phyloP scores from a whole-genome alignment of 1,140 invertebrate species.

The Vanessa tameamea region DNA sequence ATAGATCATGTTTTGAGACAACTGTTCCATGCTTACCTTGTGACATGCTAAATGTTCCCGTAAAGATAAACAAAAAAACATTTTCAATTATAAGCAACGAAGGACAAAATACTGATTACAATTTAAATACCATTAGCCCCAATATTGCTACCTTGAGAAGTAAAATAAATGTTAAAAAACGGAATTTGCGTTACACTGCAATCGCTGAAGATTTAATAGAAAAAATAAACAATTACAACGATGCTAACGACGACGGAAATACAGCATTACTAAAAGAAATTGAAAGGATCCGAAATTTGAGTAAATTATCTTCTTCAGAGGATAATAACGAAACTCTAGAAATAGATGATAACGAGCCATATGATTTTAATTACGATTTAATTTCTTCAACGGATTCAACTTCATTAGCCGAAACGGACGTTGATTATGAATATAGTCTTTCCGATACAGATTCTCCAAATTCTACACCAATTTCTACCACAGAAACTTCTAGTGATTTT shows the following conservation, averaged over 20 bases:
- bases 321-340: slow-evolving; percentile 37
- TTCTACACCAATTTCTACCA: not conserved
- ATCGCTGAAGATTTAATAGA: slow-evolving; percentile 16
- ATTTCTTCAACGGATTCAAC: slow-evolving; percentile 21
- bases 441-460: slow-evolving; percentile 4
- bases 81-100: not conserved
- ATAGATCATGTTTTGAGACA: slow-evolving; percentile 53
- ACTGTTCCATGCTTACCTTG: slow-evolving; percentile 58
- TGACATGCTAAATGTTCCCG: slow-evolving; percentile 45
- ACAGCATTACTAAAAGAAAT: slow-evolving; percentile 43
- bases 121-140: not conserved
- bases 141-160: not conserved
- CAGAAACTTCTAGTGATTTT: slow-evolving; percentile 1
- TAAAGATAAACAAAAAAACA: not conserved
- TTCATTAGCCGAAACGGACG: slow-evolving; percentile 6
- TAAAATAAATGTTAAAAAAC: slow-evolving; percentile 16
- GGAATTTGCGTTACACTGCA: slow-evolving; percentile 1
- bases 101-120: not conserved
- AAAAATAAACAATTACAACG: slow-evolving; percentile 6
- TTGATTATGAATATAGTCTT: slow-evolving; percentile 11
- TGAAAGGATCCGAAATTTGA: slow-evolving; percentile 49
- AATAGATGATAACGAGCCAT: slow-evolving; percentile 41
- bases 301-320: slow-evolving; percentile 17
- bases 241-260: slow-evolving; percentile 12
- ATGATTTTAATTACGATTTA: slow-evolving; percentile 39